A percentile compares a stretch with the other conserved stretches of the same genome.
Evolutionary conservation across 2,888 invertebrate species (phyloP).

Genomic region (Drosophila paucipuncta): DNA sequence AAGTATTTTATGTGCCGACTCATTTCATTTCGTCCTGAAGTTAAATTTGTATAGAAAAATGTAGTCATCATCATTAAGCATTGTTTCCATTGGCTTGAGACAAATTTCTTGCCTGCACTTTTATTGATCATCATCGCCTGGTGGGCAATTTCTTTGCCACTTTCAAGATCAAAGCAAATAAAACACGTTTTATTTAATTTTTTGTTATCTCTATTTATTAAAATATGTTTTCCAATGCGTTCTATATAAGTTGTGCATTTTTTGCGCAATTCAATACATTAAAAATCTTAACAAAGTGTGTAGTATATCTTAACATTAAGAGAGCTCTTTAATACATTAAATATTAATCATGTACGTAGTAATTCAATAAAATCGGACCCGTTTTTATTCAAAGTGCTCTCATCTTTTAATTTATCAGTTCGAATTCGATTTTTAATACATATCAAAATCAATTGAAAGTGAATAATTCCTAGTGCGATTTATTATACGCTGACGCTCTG

Average conservation of each 20-base stretch:
- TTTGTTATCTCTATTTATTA: not conserved
- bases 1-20: not conserved
- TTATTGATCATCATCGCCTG: not conserved
- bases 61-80: not conserved
- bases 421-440: not conserved
- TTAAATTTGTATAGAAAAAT: not conserved
- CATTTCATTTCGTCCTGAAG: not conserved
- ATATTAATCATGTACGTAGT: not conserved
- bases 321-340: not conserved
- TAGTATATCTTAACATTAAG: not conserved
- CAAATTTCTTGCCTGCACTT: not conserved
- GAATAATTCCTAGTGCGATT: not conserved
- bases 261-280: not conserved
- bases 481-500: slow-evolving; percentile 49
- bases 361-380: not conserved
- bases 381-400: not conserved
- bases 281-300: not conserved
- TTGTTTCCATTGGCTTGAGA: not conserved
- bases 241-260: not conserved
- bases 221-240: not conserved
- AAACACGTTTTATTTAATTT: not conserved
- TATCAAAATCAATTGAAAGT: not conserved
- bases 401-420: not conserved
- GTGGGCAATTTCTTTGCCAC: not conserved
- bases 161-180: not conserved